A percentile compares a stretch with the other conserved stretches of the same genome.
Evolutionary conservation across 2,113 vertebrate species (phyloP).

Genomic region (Cairina moschata): DNA sequence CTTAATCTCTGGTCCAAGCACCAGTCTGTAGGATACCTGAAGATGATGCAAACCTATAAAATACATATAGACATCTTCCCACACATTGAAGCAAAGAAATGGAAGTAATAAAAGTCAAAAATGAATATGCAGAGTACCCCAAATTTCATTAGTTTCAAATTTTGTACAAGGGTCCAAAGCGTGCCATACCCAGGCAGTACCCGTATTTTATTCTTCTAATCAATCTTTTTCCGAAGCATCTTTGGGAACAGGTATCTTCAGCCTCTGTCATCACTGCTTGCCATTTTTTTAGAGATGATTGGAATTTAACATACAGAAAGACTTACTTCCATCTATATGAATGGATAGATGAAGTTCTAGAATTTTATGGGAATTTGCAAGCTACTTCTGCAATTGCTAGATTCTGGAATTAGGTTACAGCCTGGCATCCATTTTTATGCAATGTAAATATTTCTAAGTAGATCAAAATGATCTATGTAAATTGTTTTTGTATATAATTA

Average conservation of each 20-base stretch:
- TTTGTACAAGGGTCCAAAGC: background rate
- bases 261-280: background rate
- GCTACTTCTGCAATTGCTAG: background rate
- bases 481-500: background rate
- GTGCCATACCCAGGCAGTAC: background rate
- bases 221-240: background rate
- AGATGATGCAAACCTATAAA: background rate
- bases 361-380: background rate
- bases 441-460: background rate
- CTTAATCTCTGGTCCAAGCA: background rate
- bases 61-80: background rate
- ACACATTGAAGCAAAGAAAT: background rate
- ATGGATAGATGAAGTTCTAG: background rate
- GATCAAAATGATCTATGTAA: background rate
- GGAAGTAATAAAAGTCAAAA: background rate
- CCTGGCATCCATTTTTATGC: background rate
- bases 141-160: background rate
- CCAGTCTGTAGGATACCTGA: background rate
- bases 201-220: background rate
- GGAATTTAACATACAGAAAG: background rate
- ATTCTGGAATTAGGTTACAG: background rate
- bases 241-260: background rate
- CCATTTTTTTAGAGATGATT: background rate
- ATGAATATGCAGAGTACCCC: background rate
- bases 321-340: background rate